Evolutionary conservation across 2,113 vertebrate species (phyloP), one percentile per base, ranked within the genome.

Genomic region (Tenrec ecaudatus): DNA sequence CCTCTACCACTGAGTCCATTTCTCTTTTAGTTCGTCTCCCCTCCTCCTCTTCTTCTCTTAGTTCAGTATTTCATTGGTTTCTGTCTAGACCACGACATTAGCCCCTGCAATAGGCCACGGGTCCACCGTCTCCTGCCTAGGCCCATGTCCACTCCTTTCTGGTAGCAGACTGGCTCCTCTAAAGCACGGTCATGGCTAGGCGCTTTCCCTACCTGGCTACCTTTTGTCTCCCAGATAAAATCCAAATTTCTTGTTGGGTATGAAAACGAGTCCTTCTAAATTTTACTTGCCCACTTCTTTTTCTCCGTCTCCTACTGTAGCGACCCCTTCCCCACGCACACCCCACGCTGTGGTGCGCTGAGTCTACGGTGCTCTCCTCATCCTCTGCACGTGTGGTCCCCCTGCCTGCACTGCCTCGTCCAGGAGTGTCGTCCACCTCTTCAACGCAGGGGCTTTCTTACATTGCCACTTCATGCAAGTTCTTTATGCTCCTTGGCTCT

Each of bases 211-310:
- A 40, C 20, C 33, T 83, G 47, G 17, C 11, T 68, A 27, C 36
- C 29, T 36, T 89, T 95, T 36, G 84, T 60, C 80, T 86, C 84
- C 47, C 79, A 69, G 25, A 40, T 47, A 76, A 38, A n/a, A 90
- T n/a, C 66, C 53, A 66, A 12, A 57, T 33, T 64, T 95, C 68
- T 79, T 60, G 40, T 12, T 4, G 38, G 53, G 17, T 40, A 8
- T 78, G 64, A 60, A 58, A 27, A 53, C 6, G 47, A 69, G 9
- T 15, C 71, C 31, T 94, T 73, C 29, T 57, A 57, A 76, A 93
- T 47, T 82, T 77, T 58, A 43, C 57, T 57, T 53, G 82, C 75
- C 23, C 31, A 47, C 2, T 58, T 38, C 53, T 69, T 73, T 81
- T 47, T 75, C 71, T n/a, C 83, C 19, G 3, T 47, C 15, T 77